Conservation (phyloP, 2,113 vertebrate genomes). For the Triplophysa siluroides region DNA sequence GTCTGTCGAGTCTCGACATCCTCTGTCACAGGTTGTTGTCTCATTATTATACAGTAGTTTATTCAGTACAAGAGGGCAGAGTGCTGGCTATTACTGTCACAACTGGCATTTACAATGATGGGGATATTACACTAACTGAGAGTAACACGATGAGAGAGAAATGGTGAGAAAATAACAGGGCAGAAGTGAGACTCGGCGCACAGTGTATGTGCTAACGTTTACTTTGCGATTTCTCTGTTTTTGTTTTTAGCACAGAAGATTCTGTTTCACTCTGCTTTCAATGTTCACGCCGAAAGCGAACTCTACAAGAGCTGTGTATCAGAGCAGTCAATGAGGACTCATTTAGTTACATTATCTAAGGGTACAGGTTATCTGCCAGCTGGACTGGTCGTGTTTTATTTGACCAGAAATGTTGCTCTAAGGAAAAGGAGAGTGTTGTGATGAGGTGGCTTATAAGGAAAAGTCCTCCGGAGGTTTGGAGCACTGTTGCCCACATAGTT, state of each 20-base stretch:
- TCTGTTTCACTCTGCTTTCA: background rate
- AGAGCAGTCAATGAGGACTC: slow-evolving; percentile 7
- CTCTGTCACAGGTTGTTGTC: slow-evolving; percentile 7
- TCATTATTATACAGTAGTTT: background rate
- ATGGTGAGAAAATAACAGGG: background rate
- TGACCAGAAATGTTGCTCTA: background rate
- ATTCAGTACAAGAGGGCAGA: slow-evolving; percentile 3
- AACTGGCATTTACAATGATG: slow-evolving; percentile 12
- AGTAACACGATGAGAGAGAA: background rate
- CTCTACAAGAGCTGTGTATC: background rate
- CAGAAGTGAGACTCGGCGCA: background rate
- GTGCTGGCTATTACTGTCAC: slow-evolving; percentile 18
- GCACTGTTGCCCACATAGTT: background rate
- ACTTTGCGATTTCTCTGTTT: slow-evolving; percentile 1
- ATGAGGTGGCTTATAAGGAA: background rate
- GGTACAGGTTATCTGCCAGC: slow-evolving; percentile 15
- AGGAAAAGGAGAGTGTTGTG: background rate
- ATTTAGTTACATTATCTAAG: slow-evolving; percentile 27
- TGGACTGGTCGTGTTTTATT: slow-evolving; percentile 2
- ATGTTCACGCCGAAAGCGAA: background rate
- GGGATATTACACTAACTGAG: background rate
- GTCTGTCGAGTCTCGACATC: background rate
- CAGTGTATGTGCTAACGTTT: background rate
- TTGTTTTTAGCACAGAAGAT: background rate
- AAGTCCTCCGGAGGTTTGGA: background rate